Percentiles rank a stretch among this genome's conserved stretches.
Evolutionary conservation across 2,888 invertebrate genomes (phyloP).

Genomic region (Tenthredo mesomela): DNA sequence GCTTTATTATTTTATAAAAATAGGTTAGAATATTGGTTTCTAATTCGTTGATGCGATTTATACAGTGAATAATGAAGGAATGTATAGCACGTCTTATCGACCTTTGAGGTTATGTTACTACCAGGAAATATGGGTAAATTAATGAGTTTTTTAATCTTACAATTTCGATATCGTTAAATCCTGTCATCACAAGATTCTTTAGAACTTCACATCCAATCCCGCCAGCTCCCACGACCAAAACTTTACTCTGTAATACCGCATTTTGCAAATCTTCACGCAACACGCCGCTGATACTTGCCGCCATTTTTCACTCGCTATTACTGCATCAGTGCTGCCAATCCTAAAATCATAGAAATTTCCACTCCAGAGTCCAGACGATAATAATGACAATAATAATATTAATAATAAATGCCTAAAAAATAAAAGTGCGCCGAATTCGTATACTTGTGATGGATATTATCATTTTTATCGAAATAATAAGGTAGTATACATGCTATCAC

Average conservation of each 20-base stretch:
- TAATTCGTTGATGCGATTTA: background rate
- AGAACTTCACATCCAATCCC: constrained; percentile 99
- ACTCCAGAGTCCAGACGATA: too few species aligned
- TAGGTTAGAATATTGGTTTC: background rate
- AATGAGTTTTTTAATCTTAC: constrained; percentile 82
- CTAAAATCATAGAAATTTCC: too few species aligned
- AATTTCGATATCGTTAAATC: constrained; percentile 95
- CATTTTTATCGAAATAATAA: too few species aligned
- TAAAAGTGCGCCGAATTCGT: background rate
- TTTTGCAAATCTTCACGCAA: constrained; percentile 84
- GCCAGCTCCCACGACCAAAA: constrained; percentile 97
- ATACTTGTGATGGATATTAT: too few species aligned
- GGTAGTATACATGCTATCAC: too few species aligned
- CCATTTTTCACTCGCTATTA: constrained; percentile 79
- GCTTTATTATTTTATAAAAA: background rate
- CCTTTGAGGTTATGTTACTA: constrained; percentile 13
- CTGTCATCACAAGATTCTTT: constrained; percentile 97
- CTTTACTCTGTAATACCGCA: constrained; percentile 85
- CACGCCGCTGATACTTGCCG: constrained; percentile 84
- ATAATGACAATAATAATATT: too few species aligned
- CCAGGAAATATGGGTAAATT: background rate
- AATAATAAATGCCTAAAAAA: too few species aligned
- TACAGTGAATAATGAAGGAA: background rate
- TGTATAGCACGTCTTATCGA: background rate
- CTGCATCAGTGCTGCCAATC: background rate